Conservation (phyloP, 2,888 invertebrate species). For the Ecliptopera silaceata region DNA sequence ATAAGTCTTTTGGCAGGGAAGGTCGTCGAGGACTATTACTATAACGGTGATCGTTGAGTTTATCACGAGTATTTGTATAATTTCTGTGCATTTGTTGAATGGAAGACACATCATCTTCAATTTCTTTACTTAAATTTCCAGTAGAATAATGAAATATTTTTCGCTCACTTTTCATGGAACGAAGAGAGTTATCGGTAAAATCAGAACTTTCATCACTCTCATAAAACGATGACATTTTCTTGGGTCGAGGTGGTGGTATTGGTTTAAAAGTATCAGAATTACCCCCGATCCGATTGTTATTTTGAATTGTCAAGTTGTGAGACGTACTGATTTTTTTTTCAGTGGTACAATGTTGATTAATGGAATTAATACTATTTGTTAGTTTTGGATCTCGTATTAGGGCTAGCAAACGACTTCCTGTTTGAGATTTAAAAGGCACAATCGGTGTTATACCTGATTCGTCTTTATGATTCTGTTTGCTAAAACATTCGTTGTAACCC, state of each 20-base stretch:
- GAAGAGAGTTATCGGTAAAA: constrained; percentile 65
- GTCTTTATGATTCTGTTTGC: constrained; percentile 40
- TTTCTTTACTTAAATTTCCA: constrained; percentile 73
- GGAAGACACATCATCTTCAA: constrained; percentile 73
- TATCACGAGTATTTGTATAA: constrained; percentile 57
- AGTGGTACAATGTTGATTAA: constrained; percentile 47
- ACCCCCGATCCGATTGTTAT: constrained; percentile 33
- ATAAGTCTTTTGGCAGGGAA: constrained; percentile 86
- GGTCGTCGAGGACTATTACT: constrained; percentile 69
- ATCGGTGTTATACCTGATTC: constrained; percentile 44
- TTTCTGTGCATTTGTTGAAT: constrained; percentile 77
- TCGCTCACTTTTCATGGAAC: constrained; percentile 65
- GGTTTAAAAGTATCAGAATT: constrained; percentile 56
- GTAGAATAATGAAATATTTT: constrained; percentile 75
- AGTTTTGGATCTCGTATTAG: constrained; percentile 82
- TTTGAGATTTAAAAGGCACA: constrained; percentile 76
- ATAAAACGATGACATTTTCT: constrained; percentile 65
- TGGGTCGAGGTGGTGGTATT: constrained; percentile 69
- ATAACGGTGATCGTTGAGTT: constrained; percentile 46
- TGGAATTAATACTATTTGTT: constrained; percentile 57
- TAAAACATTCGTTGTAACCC: constrained; percentile 70
- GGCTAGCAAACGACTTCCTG: constrained; percentile 84
- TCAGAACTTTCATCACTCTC: constrained; percentile 76
- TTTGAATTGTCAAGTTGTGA: constrained; percentile 37
- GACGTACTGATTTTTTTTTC: constrained; percentile 41